phyloP scores from a whole-genome alignment of 2,797 vertebrate species.

The Picus viridis region DNA sequence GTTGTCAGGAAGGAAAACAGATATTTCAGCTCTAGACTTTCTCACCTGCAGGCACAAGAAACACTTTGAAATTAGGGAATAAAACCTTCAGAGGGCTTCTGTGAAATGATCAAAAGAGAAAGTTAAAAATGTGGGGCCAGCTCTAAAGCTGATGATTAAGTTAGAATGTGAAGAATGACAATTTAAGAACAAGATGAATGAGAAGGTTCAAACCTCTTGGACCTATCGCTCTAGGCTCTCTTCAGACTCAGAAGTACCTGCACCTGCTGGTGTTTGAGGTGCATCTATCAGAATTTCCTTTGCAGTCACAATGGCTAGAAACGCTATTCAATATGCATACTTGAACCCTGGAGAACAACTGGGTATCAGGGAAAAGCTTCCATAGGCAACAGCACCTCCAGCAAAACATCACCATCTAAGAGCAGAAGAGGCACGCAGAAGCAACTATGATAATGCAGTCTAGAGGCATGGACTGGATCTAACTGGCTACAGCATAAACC shows the following conservation, averaged over 20 bases:
- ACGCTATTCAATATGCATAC: background rate
- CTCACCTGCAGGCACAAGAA: slow-evolving; percentile 35
- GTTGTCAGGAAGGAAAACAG: background rate
- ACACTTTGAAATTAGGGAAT: slow-evolving; percentile 46
- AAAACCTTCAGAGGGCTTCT: slow-evolving; percentile 31
- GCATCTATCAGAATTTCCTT: slow-evolving; percentile 21
- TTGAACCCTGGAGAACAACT: background rate
- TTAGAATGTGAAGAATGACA: slow-evolving; percentile 25
- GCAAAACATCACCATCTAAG: background rate
- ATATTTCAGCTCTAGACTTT: slow-evolving; percentile 3
- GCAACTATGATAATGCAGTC: background rate
- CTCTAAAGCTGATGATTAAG: slow-evolving; percentile 13
- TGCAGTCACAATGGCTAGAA: background rate
- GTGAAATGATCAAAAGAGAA: slow-evolving; percentile 32
- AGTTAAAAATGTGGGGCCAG: background rate
- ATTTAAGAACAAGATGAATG: slow-evolving; percentile 44
- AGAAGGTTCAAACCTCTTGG: background rate
- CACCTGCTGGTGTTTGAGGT: background rate
- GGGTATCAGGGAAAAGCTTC: background rate
- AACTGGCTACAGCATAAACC: background rate
- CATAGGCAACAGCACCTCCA: background rate
- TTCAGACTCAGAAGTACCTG: background rate
- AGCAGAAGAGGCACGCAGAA: background rate
- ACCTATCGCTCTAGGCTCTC: slow-evolving; percentile 22
- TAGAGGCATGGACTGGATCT: background rate